Conservation (phyloP, 1,140 invertebrate species). For the Dinoponera quadriceps region DNA sequence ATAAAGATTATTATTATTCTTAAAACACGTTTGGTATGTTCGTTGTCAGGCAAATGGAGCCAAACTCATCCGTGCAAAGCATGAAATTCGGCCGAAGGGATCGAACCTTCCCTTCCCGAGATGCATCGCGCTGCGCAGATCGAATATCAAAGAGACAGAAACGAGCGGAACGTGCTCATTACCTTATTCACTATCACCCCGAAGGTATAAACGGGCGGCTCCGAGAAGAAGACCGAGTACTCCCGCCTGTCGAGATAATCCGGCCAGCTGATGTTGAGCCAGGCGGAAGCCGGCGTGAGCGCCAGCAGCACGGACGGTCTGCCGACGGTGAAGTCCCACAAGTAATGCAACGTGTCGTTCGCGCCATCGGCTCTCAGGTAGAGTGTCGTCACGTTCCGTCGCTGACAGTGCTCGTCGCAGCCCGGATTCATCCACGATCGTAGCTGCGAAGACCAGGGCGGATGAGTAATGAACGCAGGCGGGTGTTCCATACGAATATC, state of each 20-base stretch:
- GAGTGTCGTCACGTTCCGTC: constrained; percentile 80
- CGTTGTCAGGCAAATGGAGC: too few species aligned
- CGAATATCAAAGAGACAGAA: neutral
- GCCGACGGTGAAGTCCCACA: constrained; percentile 87
- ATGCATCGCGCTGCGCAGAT: too few species aligned
- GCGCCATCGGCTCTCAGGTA: constrained; percentile 85
- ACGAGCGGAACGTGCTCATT: constrained; percentile 31
- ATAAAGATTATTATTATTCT: too few species aligned
- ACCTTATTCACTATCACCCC: constrained; percentile 87
- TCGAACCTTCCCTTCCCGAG: too few species aligned
- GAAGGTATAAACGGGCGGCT: constrained; percentile 85
- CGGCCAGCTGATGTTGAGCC: constrained; percentile 84
- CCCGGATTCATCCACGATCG: constrained; percentile 78
- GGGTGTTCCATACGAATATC: constrained; percentile 8
- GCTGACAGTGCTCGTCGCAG: constrained; percentile 74
- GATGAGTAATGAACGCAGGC: neutral
- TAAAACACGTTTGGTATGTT: too few species aligned
- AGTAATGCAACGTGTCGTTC: constrained; percentile 86
- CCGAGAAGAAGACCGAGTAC: constrained; percentile 82
- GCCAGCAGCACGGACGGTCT: constrained; percentile 86
- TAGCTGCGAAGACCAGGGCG: constrained; percentile 68
- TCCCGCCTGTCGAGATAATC: constrained; percentile 75
- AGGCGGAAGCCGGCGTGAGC: constrained; percentile 81
- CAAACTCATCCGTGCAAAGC: too few species aligned
- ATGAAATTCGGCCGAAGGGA: too few species aligned